These are phyloP conservation scores for Mechanitis mazaeus DNA, from an alignment of 2,888 invertebrate genomes.

Conservation along the genomic window DNA sequence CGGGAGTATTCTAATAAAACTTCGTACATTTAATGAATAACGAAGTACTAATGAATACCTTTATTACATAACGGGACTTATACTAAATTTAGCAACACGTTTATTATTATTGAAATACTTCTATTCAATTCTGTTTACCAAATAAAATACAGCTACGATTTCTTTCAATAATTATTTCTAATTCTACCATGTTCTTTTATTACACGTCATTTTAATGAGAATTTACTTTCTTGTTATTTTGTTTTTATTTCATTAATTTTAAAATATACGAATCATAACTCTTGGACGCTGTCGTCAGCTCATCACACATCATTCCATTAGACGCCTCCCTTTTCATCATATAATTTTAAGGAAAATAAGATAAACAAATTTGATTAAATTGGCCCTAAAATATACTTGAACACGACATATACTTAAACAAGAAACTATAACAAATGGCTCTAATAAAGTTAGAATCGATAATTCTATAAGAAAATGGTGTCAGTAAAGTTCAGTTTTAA, in stretches of 20 bases:
- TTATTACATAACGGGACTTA: conserved; percentile 16
- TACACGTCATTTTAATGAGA: no score
- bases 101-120: no score
- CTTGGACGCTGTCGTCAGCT: no score
- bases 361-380: not conserved
- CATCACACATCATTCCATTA: no score
- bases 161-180: no score
- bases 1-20: conserved; percentile 32
- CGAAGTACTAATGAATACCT: conserved; percentile 27
- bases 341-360: not conserved
- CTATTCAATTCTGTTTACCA: no score
- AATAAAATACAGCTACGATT: no score
- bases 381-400: conserved; percentile 4
- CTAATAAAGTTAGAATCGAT: conserved; percentile 1
- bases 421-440: not conserved
- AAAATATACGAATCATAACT: no score
- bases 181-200: no score
- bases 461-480: not conserved
- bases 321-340: no score
- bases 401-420: not conserved
- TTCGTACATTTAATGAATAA: conserved; percentile 32
- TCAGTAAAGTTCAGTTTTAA: not conserved
- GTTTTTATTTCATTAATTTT: no score
- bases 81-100: not conserved
- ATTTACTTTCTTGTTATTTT: no score